Percentiles rank a stretch among this genome's conserved stretches.
Evolutionary conservation across 2,797 vertebrate species (phyloP).

Genomic region (Novumbra hubbsi): DNA sequence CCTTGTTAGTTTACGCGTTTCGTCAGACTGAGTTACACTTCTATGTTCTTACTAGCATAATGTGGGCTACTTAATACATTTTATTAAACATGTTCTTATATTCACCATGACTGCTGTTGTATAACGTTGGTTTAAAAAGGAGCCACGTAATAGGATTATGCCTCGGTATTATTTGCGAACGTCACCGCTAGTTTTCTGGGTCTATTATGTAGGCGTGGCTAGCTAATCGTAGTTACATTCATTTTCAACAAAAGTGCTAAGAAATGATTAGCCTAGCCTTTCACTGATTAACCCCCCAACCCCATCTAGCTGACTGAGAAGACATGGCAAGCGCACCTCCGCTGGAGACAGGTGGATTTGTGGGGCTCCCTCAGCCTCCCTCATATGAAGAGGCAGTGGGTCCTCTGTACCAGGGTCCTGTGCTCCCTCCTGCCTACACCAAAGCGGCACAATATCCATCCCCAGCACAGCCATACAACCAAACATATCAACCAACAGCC

Average conservation of each 20-base stretch:
- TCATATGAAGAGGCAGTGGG: slow-evolving; percentile 49
- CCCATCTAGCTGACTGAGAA: background rate
- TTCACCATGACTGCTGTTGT: background rate
- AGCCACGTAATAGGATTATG: background rate
- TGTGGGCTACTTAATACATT: background rate
- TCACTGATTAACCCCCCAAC: background rate
- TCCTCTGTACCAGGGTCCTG: slow-evolving; percentile 4
- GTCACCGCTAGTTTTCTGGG: background rate
- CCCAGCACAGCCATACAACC: slow-evolving; percentile 29
- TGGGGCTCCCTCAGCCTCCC: slow-evolving; percentile 36
- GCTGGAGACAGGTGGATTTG: slow-evolving; percentile 14
- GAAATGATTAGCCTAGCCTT: background rate
- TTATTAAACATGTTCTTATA: background rate
- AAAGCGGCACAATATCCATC: slow-evolving; percentile 33
- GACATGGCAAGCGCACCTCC: slow-evolving; percentile 56
- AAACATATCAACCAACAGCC: slow-evolving; percentile 24
- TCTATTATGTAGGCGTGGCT: background rate
- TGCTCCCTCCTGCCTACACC: slow-evolving; percentile 23
- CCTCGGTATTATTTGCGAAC: background rate
- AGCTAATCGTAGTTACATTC: background rate
- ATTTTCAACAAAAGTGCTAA: background rate
- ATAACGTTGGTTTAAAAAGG: background rate
- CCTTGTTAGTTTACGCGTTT: no score
- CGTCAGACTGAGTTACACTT: no score
- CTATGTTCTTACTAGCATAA: no score